A percentile compares a stretch with the other conserved stretches of the same genome.
phyloP scores from a whole-genome alignment of 2,113 vertebrate genomes.

The Cervus canadensis region DNA sequence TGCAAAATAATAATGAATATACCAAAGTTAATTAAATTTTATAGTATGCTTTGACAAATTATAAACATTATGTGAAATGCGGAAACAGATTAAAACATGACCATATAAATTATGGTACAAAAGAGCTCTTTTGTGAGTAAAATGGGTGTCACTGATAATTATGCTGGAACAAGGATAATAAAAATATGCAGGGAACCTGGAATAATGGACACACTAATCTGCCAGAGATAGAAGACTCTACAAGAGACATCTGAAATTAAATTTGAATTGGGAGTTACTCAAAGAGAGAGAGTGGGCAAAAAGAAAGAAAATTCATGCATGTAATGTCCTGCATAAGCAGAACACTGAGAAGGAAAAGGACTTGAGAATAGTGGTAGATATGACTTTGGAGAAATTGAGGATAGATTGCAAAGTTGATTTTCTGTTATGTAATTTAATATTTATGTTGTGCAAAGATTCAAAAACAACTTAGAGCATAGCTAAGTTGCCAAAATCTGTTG shows the following conservation, averaged over 20 bases:
- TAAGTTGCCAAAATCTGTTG: not conserved
- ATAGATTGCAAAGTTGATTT: not conserved
- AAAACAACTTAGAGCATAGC: not conserved
- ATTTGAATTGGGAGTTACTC: not conserved
- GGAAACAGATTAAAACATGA: not conserved
- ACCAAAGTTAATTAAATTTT: not conserved
- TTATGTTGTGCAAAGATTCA: not conserved
- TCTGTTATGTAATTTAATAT: not conserved
- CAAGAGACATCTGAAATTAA: not conserved
- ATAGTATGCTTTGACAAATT: not conserved
- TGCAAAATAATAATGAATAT: not conserved
- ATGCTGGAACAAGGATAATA: not conserved
- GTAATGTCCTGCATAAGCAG: not conserved
- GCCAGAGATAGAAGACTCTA: accelerated
- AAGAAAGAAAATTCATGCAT: not conserved
- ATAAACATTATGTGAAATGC: not conserved
- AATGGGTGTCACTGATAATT: not conserved
- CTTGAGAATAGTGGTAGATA: not conserved
- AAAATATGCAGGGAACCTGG: not conserved
- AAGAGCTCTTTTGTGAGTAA: not conserved
- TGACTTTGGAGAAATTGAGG: not conserved
- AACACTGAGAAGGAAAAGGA: not conserved
- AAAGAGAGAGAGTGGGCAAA: not conserved
- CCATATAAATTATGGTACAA: not conserved
- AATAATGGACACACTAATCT: not conserved